Evolutionary conservation across 2,797 vertebrate species (phyloP).

Genomic region (Sparidentex hasta): DNA sequence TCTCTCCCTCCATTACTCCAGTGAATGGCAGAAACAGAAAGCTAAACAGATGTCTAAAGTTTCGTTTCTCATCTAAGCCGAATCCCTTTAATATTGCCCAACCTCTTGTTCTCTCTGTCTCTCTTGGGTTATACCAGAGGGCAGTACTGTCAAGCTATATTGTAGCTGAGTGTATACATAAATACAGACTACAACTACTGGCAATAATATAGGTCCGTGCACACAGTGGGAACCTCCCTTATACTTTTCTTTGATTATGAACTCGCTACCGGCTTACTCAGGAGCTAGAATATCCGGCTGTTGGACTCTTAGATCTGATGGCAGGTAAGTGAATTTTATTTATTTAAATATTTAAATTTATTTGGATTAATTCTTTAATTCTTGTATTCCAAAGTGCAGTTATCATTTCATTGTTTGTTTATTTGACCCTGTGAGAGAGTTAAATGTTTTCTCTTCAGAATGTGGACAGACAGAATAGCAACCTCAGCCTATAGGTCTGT

Average conservation of each 20-base stretch:
- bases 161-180: slow-evolving; percentile 33
- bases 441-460: not conserved
- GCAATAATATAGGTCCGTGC: slow-evolving; percentile 44
- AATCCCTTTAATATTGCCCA: slow-evolving; percentile 55
- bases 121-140: slow-evolving; percentile 55
- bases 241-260: slow-evolving; percentile 82
- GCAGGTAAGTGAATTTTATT: slow-evolving; percentile 88
- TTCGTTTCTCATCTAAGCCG: slow-evolving; percentile 75
- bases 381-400: not conserved
- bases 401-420: too few species aligned
- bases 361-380: not conserved
- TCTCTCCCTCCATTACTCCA: slow-evolving; percentile 31
- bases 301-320: slow-evolving; percentile 90
- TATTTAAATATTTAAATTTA: slow-evolving; percentile 6
- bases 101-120: not conserved
- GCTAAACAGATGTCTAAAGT: slow-evolving; percentile 78
- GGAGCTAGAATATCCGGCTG: slow-evolving; percentile 94
- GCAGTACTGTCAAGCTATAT: slow-evolving; percentile 45
- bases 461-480: slow-evolving; percentile 27
- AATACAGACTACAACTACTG: slow-evolving; percentile 32
- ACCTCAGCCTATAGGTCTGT: not conserved
- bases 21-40: slow-evolving; percentile 74
- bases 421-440: not conserved
- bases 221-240: slow-evolving; percentile 45
- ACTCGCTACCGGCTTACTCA: slow-evolving; percentile 87